A percentile compares a stretch with the other conserved stretches of the same genome.
phyloP scores from a whole-genome alignment of 2,888 invertebrate genomes.

The Hedya salicella region DNA sequence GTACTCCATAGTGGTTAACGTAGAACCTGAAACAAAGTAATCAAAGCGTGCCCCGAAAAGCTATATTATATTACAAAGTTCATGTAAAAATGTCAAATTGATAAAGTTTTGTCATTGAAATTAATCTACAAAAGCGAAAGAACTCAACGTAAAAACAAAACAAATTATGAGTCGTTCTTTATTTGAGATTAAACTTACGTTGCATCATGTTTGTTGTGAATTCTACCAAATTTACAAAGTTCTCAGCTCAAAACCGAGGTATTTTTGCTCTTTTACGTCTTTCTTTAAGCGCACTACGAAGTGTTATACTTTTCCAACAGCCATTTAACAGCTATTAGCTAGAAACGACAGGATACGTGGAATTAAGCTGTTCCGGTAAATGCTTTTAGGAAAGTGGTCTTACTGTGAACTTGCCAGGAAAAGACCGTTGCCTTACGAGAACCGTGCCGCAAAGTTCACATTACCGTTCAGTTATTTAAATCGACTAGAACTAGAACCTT shows the following conservation, averaged over 20 bases:
- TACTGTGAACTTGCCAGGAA: slow-evolving; percentile 51
- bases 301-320: slow-evolving; percentile 35
- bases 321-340: slow-evolving; percentile 30
- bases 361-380: slow-evolving; percentile 39
- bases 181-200: too few species aligned
- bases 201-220: too few species aligned
- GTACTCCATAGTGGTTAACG: too few species aligned
- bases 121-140: too few species aligned
- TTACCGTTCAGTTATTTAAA: slow-evolving; percentile 37
- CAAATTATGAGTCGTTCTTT: too few species aligned
- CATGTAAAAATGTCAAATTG: too few species aligned
- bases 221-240: not conserved
- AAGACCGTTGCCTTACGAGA: slow-evolving; percentile 62
- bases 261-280: not conserved
- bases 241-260: not conserved
- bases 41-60: too few species aligned
- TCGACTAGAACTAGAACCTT: slow-evolving; percentile 50
- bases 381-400: slow-evolving; percentile 41
- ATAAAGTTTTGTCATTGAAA: too few species aligned
- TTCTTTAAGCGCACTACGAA: not conserved
- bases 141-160: too few species aligned
- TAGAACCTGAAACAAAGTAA: too few species aligned
- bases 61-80: too few species aligned
- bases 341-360: slow-evolving; percentile 40
- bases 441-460: slow-evolving; percentile 50